Base-by-base conservation (phyloP, 1,140 invertebrate genomes). In the Microplitis mediator region DNA sequence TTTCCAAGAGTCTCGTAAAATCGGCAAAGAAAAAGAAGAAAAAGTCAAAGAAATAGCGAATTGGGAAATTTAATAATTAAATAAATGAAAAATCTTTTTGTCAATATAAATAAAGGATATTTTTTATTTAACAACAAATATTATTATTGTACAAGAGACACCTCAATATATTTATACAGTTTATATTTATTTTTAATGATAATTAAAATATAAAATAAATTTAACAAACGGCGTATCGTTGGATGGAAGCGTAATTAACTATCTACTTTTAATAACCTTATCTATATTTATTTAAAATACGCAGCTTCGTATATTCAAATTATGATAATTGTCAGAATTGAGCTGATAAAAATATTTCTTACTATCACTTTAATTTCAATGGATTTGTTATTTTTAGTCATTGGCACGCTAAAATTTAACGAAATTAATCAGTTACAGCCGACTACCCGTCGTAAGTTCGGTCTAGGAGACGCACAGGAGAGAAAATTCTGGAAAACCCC, bases 191-290 rank as follows among this genome's bases (percentile, higher is more conserved):
- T n/a, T n/a, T 64, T 64, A 36, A 9, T 62, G 13, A n/a, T 32
- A 23, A 23, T 34, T 1, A 14, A 56, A 56, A 16, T 6, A 56
- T 56, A 11, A 35, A 64, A 64, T 32, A n/a, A 13, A 36, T 4
- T 36, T 6, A 8, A 39, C n/a, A 64, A 64, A 32, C 34, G 9
- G 1, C 32, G 60, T 11, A 11, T 35, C 23, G 3, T 34, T 45
- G 62, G 62, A 64, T 64, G 62, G 62, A 64, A 64, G 62, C 62
- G 16, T 36, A 64, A 64, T 23, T 64, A 64, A 36, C 31, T 34
- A 31, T 34, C 13, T 13, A 14, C n/a, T 39, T 36, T 5, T n/a
- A 8, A 64, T 39, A 31, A 2, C 9, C 32, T 34, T 35, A 36
- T n/a, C n/a, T 64, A 4, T 64, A 64, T n/a, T 64, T 35, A 8